Evolutionary conservation across 1,140 invertebrate genomes (phyloP), one percentile per base, ranked within the genome.

Genomic region (Trissolcus basalis): DNA sequence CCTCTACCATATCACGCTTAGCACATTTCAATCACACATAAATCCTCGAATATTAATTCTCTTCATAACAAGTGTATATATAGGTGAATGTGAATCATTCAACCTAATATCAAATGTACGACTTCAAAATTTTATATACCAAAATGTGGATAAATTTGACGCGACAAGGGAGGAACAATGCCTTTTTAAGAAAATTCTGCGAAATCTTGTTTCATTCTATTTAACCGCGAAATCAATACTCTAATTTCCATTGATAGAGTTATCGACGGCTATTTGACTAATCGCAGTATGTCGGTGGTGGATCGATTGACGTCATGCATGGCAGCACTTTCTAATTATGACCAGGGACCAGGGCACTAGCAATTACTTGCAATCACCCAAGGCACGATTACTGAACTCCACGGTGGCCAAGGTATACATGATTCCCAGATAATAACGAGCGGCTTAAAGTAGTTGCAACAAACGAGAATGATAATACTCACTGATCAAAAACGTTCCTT

Each of bases 281-380:
- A 77, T 77, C 81, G 71, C 80, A 81, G 80, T 81, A 77, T 27
- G 19, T 27, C 63, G 75, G 16, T 58, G 61, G 78, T 68, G 78
- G 80, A 63, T 81, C 82, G 82, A 85, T 85, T 78, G 83, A 81
- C 82, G 81, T 82, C 81, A 81, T 78, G 80, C 81, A 81, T 80
- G 77, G 81, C 75, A 80, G 80, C 78, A 78, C 79, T 76, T 84
- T 81, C 82, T 83, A 85, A 85, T 83, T 84, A 83, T 81, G 79
- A 80, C 81, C 63, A 81, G 81, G 76, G 43, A 80, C 81, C 63
- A 81, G 81, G 76, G 43, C 61, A 50, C 74, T 61, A 51, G 77
- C 80, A 84, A 84, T 85, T 85, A 84, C 72, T 77, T 76, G 70
- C 72, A 78, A 84, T 82, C 79, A 79, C 71, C 79, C 76, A 72